Base-by-base conservation (phyloP, 2,113 vertebrate genomes). In the Xenopus laevis region DNA sequence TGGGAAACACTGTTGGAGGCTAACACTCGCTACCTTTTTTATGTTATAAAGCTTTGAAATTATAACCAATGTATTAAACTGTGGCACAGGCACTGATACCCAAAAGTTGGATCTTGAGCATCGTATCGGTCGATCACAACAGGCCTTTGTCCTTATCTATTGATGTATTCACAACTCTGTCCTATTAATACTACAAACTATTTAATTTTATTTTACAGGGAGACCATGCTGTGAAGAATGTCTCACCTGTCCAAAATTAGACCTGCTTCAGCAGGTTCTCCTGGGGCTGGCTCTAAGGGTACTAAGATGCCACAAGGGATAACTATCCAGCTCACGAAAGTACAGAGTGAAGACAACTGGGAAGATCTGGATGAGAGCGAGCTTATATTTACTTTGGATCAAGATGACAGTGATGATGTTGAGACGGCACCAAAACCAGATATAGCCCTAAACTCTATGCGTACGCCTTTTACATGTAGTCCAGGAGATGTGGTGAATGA, bases 251-350 rank as follows among this genome's bases (percentile, higher is more conserved):
- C 70, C 82, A 83, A 62, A 63, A 79, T 79, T 44, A 78, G 71
- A 80, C 78, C 78, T 72, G 58, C 45, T 0, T 45, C 74, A 21
- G 5, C 68, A 45, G 1, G 80, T 0, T 60, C 72, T 15, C 77
- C 66, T 46, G 77, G 77, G 0, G 59, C 62, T 44, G 79, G 68
- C 0, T 82, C 71, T 53, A 74, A 46, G 18, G 80, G 8, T 58
- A 62, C 70, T 59, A 16, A 5, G 7, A 3, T 71, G 0, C 4
- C 44, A 78, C 84, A 84, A 50, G 87, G 85, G 30, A 89, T 93
- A 21, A 84, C 90, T 69, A 91, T 91, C 77, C 90, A 90, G 76
- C 79, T 91, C 69, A 91, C 89, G 5, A 63, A 59, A 12, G n/a
- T 79, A 0, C 83, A 84, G 6, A 83, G 83, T 0, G 82, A 89